These are phyloP conservation scores for Meloidogyne floridensis DNA, from an alignment of 1,140 invertebrate genomes.

Conservation along the genomic window DNA sequence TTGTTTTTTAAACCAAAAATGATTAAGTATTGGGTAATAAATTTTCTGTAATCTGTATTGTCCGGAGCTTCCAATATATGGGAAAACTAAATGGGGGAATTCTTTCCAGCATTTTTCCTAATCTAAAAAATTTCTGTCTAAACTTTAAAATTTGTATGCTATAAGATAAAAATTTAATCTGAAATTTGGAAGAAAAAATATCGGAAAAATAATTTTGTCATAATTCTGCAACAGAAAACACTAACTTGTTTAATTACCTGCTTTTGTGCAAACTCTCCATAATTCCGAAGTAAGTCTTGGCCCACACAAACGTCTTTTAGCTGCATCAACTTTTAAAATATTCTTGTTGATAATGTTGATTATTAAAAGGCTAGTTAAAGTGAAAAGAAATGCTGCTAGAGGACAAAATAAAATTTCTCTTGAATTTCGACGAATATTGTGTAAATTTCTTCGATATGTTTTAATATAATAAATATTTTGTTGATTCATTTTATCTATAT, in stretches of 20 bases:
- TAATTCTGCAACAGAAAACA: not conserved
- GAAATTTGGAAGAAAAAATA: not conserved
- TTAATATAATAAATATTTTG: not conserved
- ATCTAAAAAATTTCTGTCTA: no score
- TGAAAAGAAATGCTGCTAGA: not conserved
- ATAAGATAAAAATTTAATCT: no score
- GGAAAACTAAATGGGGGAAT: no score
- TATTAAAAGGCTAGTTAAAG: conserved; percentile 5
- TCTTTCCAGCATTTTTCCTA: no score
- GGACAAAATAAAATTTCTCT: not conserved
- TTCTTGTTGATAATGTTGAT: not conserved
- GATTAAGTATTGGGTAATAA: no score
- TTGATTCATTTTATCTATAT: not conserved
- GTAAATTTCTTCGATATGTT: not conserved
- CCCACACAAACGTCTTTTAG: conserved; percentile 14
- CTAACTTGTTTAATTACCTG: not conserved
- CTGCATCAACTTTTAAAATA: not conserved
- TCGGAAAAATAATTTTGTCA: not conserved
- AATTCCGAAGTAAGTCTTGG: conserved; percentile 10
- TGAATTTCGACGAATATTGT: not conserved
- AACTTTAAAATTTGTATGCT: no score
- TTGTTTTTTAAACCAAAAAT: not conserved
- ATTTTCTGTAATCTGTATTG: no score
- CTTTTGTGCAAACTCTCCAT: conserved; percentile 24
- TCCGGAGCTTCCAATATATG: no score